Percentiles rank a stretch among this genome's conserved stretches.
Evolutionary conservation across 2,888 invertebrate genomes (phyloP).

Genomic region (Dynastes grantii): DNA sequence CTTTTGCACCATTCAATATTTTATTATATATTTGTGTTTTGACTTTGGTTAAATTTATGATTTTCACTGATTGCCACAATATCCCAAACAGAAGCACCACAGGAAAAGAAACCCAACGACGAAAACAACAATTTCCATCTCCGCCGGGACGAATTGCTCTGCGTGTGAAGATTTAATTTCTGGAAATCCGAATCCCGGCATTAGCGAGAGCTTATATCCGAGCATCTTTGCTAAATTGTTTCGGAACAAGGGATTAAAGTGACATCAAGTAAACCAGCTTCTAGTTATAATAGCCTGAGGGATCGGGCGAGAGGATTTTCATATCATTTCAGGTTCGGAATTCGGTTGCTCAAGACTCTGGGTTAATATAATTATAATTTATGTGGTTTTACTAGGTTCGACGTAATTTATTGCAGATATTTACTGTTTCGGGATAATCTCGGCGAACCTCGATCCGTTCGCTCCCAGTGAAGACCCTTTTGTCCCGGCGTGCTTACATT

Average conservation of each 20-base stretch:
- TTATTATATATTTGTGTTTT: no score
- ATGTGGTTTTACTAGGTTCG: constrained; percentile 47
- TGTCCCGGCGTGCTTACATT: constrained; percentile 2
- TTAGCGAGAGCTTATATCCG: constrained; percentile 30
- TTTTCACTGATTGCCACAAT: no score
- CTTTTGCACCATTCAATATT: no score
- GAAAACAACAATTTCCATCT: no score
- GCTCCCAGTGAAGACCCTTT: constrained; percentile 1
- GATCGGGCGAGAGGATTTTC: constrained; percentile 45
- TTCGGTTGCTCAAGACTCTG: constrained; percentile 24
- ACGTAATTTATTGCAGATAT: constrained; percentile 43
- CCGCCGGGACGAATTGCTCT: no score
- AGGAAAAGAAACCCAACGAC: no score
- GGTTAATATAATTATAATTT: constrained; percentile 49
- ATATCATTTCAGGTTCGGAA: constrained; percentile 43
- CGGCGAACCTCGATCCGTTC: constrained; percentile 4
- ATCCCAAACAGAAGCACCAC: no score
- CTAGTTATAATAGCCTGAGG: constrained; percentile 25
- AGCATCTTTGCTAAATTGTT: constrained; percentile 46
- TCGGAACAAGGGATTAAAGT: constrained; percentile 43
- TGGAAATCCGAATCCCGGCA: constrained; percentile 20
- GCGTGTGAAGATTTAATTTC: constrained; percentile 32
- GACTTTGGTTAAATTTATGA: no score
- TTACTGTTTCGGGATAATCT: constrained; percentile 46
- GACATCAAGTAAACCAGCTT: constrained; percentile 45